Evolutionary conservation across 1,140 invertebrate genomes (phyloP), one percentile per base, ranked within the genome.

Genomic region (Drosophila yakuba): DNA sequence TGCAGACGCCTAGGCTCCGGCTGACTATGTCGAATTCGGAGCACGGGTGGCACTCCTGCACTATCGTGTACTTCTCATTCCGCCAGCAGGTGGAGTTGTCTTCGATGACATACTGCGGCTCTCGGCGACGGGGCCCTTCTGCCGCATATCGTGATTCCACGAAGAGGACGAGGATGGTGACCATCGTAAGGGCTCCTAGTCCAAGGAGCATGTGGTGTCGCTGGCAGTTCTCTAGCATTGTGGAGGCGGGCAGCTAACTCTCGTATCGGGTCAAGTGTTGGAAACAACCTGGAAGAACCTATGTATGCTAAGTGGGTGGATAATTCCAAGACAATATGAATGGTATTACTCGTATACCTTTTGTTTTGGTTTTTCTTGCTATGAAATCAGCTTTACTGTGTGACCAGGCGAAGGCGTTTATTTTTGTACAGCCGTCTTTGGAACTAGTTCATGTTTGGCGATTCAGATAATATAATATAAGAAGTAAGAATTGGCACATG

Each of bases 1-100:
- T 93, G 90, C 96, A 97, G n/a, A 95, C 94, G 44, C 94, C 94
- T 8, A 95, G 93, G 80, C 94, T 96, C 93, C 95, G 94, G 76
- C 95, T 96, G 8, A 94, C 94, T 67, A 96, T 94, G 93, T 96
- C 95, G 92, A 95, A 96, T 52, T 95, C 94, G 84, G 95, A 95
- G 91, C 97, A 97, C 10, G 95, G 96, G 93, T 96, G 95, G 88
- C 96, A 97, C 91, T 96, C 95, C 66, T 94, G 94, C 15, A 96
- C 93, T 32, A 97, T 93, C 56, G 94, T 93, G 78, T 94, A 96
- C 15, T 94, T 93, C 90, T 97, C 96, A 78, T 94, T 94, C 23
- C 94, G 92, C 93, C 95, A 95, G 91, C 96, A 97, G 25, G 95
- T 95, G 3, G 95, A 95, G 90, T 96, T 96, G 60, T 96, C 95